Evolutionary conservation across 2,797 vertebrate genomes (phyloP).

Genomic region (Smutsia gigantea): DNA sequence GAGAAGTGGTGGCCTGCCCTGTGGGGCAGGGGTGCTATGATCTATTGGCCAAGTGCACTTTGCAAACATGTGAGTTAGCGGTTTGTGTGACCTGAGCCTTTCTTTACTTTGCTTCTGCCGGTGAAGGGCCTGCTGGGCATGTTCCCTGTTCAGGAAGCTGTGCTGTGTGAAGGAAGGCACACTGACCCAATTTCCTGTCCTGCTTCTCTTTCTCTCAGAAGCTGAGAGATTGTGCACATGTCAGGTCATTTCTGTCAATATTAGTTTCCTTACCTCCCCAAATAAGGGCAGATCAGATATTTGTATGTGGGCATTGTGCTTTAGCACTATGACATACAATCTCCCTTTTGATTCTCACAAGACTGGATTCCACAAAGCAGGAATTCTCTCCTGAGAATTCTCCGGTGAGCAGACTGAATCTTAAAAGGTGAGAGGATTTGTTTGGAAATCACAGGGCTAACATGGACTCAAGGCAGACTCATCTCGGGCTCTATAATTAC

Average conservation of each 20-base stretch:
- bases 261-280: neutral
- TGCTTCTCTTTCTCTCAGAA: neutral
- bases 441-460: neutral
- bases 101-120: neutral
- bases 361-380: neutral
- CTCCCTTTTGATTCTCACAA: neutral
- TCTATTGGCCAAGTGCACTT: neutral
- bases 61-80: neutral
- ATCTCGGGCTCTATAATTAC: too few species aligned
- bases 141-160: conserved; percentile 24
- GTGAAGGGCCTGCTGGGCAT: neutral
- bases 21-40: neutral
- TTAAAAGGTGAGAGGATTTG: neutral
- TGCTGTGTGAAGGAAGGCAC: conserved; percentile 43
- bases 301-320: neutral
- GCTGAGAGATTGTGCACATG: neutral
- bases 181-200: conserved; percentile 57
- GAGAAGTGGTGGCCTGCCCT: neutral
- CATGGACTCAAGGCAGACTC: neutral
- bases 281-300: neutral
- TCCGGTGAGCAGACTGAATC: neutral
- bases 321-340: neutral
- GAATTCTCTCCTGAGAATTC: neutral
- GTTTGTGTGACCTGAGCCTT: conserved; percentile 21
- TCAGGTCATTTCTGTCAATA: conserved; percentile 61